Base-by-base conservation (phyloP, 2,888 invertebrate species). In the Meghimatium bilineatum region DNA sequence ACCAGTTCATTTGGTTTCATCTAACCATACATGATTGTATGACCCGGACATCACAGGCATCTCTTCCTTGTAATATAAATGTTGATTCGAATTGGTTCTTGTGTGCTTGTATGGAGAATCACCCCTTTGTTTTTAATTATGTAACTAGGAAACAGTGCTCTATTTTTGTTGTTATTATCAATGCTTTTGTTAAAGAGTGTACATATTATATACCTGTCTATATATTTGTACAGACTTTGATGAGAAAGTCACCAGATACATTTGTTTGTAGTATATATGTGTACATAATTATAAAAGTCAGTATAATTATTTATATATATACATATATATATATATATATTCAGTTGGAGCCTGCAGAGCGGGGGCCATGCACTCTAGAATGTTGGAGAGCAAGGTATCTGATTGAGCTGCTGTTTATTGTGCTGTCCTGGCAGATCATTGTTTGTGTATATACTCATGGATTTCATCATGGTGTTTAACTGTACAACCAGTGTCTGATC, bases 191-290 rank as follows among this genome's bases (percentile, higher is more conserved):
- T 66, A n/a, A 44, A 60, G 34, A 34, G 1, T 76, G 78, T 69
- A 79, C 10, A 69, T 67, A n/a, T n/a, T n/a, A 79, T 32, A 49
- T 52, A 69, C 3, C 20, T 78, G 38, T 67, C 6, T 32, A 72
- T 74, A 74, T 32, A 71, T 71, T n/a, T 81, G 74, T 81, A 74
- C 74, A 81, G 74, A 38, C 3, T 20, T 23, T 0, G 74, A 71
- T 29, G 23, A 26, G 36, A n/a, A 49, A 23, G 12, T 12, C 60
- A 8, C 56, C 36, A 71, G 52, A 69, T 74, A 23, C 63, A 8
- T 32, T 56, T 23, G 56, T 20, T 56, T 71, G 71, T 74, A 80
- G 80, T 34, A 80, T 71, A 80, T 71, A 80, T 34, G 14, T 36
- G 79, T 67, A 49, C 36, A 79, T 67, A 67, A 29, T n/a, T n/a